Percentiles rank a stretch among this genome's conserved stretches.
Evolutionary conservation across 37 sponge, comb jelly and placozoan genomes (phyloP).

Genomic region (Ianthella basta): DNA sequence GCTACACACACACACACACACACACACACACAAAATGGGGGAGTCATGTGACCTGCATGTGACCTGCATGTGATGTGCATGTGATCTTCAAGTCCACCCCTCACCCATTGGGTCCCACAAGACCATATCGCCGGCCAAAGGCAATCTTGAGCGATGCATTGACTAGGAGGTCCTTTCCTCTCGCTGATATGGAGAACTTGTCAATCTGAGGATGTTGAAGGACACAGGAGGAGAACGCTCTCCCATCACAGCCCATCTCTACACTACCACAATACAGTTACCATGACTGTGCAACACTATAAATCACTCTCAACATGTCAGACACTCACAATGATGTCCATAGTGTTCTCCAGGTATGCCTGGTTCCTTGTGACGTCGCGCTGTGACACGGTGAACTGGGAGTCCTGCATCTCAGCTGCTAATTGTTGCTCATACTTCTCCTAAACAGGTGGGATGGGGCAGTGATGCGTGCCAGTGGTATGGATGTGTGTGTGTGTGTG

Average conservation of each 20-base stretch:
- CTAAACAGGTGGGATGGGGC: constrained; percentile 1
- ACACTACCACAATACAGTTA: background rate
- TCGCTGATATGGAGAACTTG: constrained; percentile 92
- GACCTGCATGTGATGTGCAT: background rate
- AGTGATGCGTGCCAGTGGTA: no score
- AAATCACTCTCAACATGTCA: background rate
- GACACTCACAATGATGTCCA: constrained; percentile 41
- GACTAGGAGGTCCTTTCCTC: constrained; percentile 93
- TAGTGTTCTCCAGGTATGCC: constrained; percentile 38
- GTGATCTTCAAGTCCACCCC: background rate
- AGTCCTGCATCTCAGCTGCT: constrained; percentile 21
- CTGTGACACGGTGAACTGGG: constrained; percentile 80
- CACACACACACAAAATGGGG: background rate
- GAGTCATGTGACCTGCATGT: background rate
- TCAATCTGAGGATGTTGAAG: constrained; percentile 63
- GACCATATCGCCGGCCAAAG: constrained; percentile 87
- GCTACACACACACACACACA: constrained; percentile 32
- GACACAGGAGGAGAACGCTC: no score
- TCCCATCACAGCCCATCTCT: no score
- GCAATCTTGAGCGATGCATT: constrained; percentile 89
- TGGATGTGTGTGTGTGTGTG: no score
- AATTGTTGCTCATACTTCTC: background rate
- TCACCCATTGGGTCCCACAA: constrained; percentile 98
- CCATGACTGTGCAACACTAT: background rate
- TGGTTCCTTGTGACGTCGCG: constrained; percentile 43